Evolutionary conservation across 1,140 invertebrate genomes (phyloP).

Genomic region (Formica exsecta): DNA sequence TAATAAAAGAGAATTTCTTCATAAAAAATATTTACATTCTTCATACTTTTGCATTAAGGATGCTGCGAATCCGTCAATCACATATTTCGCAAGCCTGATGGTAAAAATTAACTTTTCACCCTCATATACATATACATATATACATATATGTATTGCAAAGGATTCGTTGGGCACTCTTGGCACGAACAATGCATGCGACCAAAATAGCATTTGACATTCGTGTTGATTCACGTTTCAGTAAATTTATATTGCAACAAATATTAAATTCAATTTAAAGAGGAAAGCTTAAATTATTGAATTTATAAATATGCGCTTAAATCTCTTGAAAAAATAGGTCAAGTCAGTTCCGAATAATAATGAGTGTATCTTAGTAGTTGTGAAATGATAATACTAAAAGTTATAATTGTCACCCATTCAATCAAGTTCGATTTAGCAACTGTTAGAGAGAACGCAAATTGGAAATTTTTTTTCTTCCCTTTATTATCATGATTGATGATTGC

Average conservation of each 20-base stretch:
- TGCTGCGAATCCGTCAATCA: conserved; percentile 72
- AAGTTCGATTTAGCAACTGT: neutral
- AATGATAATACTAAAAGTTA: conserved; percentile 22
- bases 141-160: no score
- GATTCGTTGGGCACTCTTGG: conserved; percentile 26
- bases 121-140: no score
- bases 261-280: neutral
- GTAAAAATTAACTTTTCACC: conserved; percentile 67
- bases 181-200: conserved; percentile 60
- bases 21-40: conserved; percentile 21
- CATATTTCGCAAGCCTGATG: conserved; percentile 67
- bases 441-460: neutral
- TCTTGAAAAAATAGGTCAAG: conserved; percentile 14
- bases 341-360: neutral
- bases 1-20: neutral
- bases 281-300: neutral
- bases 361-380: neutral
- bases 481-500: neutral
- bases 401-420: neutral
- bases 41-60: conserved; percentile 61
- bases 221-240: conserved; percentile 28
- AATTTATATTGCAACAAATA: conserved; percentile 6
- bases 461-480: conserved; percentile 7
- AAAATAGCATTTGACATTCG: conserved; percentile 59
- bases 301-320: neutral